Conservation (phyloP, 2,113 vertebrate genomes). For the Phasianus colchicus region DNA sequence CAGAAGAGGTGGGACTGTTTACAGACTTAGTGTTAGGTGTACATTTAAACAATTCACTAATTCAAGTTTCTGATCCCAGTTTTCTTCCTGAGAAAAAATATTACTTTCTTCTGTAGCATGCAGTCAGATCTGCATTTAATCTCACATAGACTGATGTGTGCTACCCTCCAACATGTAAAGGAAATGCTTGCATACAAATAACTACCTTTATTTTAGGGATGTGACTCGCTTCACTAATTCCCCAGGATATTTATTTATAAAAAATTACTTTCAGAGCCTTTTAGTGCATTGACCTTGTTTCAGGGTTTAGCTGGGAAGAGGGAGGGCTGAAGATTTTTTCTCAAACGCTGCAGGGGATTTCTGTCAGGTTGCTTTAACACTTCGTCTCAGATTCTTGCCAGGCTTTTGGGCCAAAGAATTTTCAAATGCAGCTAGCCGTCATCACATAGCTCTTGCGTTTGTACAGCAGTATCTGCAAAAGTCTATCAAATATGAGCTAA, state of each 20-base stretch:
- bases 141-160: neutral
- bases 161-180: neutral
- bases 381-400: conserved; percentile 54
- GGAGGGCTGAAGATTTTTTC: conserved; percentile 20
- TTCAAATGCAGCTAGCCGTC: conserved; percentile 46
- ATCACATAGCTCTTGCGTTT: neutral
- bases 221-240: conserved; percentile 58
- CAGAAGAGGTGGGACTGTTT: neutral
- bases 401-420: conserved; percentile 47
- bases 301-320: conserved; percentile 38
- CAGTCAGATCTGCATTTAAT: neutral
- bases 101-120: neutral
- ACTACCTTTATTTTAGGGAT: conserved; percentile 53
- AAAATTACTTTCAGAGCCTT: conserved; percentile 65
- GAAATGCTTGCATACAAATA: conserved; percentile 32
- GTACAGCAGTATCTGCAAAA: neutral
- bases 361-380: conserved; percentile 73
- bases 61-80: neutral
- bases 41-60: neutral
- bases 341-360: conserved; percentile 70
- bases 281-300: conserved; percentile 68
- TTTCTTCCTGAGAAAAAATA: neutral
- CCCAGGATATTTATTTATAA: conserved; percentile 65
- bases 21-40: neutral
- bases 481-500: neutral